phyloP scores from a whole-genome alignment of 2,797 vertebrate genomes.

The Sebastes dallii region DNA sequence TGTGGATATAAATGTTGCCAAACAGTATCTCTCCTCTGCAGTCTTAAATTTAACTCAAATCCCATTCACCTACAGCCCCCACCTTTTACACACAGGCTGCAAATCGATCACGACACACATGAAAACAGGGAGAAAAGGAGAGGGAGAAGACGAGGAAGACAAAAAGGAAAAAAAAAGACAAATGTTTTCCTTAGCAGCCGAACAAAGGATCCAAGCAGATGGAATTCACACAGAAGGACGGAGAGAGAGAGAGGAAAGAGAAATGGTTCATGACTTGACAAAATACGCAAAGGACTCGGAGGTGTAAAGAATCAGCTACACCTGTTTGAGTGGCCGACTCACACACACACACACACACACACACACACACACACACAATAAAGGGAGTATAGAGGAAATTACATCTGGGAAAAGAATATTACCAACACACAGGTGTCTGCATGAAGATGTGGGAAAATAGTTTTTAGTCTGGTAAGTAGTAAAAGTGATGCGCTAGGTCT shows the following conservation, averaged over 20 bases:
- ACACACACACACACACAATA: not conserved
- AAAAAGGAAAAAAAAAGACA: not conserved
- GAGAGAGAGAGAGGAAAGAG: slow-evolving; percentile 8
- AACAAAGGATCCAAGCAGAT: slow-evolving; percentile 44
- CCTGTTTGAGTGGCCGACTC: slow-evolving; percentile 38
- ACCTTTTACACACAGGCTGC: slow-evolving; percentile 38
- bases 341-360: not conserved
- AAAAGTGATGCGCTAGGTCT: not conserved
- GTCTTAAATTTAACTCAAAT: slow-evolving; percentile 58
- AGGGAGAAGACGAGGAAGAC: not conserved
- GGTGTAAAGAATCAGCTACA: slow-evolving; percentile 48
- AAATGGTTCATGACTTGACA: slow-evolving; percentile 34
- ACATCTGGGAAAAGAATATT: slow-evolving; percentile 49
- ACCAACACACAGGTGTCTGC: slow-evolving; percentile 46
- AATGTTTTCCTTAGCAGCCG: slow-evolving; percentile 57
- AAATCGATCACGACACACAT: slow-evolving; percentile 56
- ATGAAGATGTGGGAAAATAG: slow-evolving; percentile 16
- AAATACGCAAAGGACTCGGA: slow-evolving; percentile 15
- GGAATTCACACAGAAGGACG: slow-evolving; percentile 35
- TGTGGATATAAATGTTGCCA: slow-evolving; percentile 54
- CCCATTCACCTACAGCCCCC: slow-evolving; percentile 46
- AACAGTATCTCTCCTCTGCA: slow-evolving; percentile 54
- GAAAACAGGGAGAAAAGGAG: slow-evolving; percentile 4
- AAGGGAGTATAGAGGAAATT: slow-evolving; percentile 51
- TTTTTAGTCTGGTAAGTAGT: slow-evolving; percentile 14